phyloP scores from a whole-genome alignment of 2,113 vertebrate species.

The Myiopsitta monachus region DNA sequence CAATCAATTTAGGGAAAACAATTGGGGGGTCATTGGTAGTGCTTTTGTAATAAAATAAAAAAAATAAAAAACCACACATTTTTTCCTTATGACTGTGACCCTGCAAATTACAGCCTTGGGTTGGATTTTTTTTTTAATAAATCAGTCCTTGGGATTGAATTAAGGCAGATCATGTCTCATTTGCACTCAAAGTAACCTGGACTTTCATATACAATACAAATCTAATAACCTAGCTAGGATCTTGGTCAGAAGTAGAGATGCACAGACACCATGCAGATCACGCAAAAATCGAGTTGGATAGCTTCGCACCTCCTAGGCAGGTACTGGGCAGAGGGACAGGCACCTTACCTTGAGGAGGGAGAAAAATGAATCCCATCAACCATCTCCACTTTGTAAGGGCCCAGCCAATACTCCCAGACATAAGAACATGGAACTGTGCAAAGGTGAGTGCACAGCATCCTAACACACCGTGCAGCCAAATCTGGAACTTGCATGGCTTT shows the following conservation, averaged over 20 bases:
- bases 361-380: not conserved
- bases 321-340: not conserved
- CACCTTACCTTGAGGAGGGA: fast-evolving
- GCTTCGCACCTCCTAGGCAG: not conserved
- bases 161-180: not conserved
- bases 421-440: not conserved
- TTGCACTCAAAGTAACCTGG: not conserved
- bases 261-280: not conserved
- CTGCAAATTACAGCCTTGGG: not conserved
- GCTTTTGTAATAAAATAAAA: not conserved
- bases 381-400: not conserved
- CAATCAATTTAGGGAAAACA: conserved; percentile 57
- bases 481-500: not conserved
- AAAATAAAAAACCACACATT: not conserved
- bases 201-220: not conserved
- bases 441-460: not conserved
- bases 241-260: not conserved
- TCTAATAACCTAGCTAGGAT: not conserved
- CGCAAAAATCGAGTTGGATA: not conserved
- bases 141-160: not conserved
- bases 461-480: not conserved
- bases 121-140: not conserved
- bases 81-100: conserved; percentile 15
- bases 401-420: not conserved
- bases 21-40: not conserved